A percentile compares a stretch with the other conserved stretches of the same genome.
These are phyloP conservation scores for Dolichotis patagonum DNA, from an alignment of 2,113 vertebrate genomes.

Conservation along the genomic window DNA sequence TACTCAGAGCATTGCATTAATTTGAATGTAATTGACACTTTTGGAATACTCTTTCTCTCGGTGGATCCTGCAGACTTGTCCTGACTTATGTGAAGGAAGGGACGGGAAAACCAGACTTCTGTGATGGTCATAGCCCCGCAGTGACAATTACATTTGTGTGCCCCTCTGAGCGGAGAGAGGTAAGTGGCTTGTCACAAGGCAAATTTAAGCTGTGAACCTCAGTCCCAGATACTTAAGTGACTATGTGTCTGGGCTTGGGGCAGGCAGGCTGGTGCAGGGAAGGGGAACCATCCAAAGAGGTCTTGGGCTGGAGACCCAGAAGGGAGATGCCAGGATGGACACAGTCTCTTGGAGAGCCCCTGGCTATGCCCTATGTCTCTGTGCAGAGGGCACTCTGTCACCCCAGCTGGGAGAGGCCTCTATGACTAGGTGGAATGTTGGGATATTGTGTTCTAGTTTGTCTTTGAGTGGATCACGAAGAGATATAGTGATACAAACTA, in stretches of 20 bases:
- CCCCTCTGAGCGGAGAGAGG: constrained; percentile 92
- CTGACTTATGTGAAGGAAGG: constrained; percentile 88
- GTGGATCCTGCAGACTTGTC: constrained; percentile 86
- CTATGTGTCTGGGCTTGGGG: fast-evolving
- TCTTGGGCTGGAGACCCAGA: not conserved
- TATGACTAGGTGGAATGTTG: fast-evolving
- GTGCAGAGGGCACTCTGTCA: fast-evolving
- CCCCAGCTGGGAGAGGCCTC: not conserved
- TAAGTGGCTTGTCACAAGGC: constrained; percentile 72
- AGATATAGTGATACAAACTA: not conserved
- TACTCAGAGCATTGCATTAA: not conserved
- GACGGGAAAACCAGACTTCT: constrained; percentile 84
- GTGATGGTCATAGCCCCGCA: constrained; percentile 90
- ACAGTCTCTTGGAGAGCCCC: fast-evolving
- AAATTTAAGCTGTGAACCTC: fast-evolving
- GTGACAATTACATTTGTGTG: constrained; percentile 95
- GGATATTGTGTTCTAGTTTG: not conserved
- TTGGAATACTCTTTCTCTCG: not conserved
- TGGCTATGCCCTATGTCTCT: fast-evolving
- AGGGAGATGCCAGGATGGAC: not conserved
- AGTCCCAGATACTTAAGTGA: fast-evolving
- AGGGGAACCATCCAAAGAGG: not conserved
- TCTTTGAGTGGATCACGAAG: not conserved
- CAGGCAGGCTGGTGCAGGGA: not conserved
- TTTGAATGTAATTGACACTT: no score